Evolutionary conservation across 2,797 vertebrate genomes (phyloP).

Genomic region (Bovichtus diacanthus): DNA sequence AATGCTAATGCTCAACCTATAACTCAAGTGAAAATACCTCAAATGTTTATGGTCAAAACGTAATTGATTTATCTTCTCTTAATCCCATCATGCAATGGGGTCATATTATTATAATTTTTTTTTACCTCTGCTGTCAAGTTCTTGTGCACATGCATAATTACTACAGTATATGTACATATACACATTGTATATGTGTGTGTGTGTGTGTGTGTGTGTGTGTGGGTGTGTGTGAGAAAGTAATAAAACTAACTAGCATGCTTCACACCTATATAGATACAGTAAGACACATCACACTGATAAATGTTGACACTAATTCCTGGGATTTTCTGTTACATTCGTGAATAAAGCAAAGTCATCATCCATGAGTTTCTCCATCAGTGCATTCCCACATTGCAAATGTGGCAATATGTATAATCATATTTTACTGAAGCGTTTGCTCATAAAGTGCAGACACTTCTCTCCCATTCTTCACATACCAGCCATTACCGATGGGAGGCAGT

Average conservation of each 20-base stretch:
- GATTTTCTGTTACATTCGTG: neutral
- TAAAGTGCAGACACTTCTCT: conserved; percentile 2
- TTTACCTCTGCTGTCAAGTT: neutral
- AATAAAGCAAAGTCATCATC: neutral
- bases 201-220: too few relatives aligned
- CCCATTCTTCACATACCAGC: neutral
- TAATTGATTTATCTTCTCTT: too few relatives aligned
- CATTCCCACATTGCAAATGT: neutral
- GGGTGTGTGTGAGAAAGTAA: too few relatives aligned
- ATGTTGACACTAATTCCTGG: neutral
- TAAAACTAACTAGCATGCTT: neutral
- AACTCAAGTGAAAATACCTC: neutral
- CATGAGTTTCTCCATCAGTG: neutral
- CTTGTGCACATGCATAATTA: neutral
- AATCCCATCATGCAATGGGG: neutral
- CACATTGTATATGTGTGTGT: neutral
- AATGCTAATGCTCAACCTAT: neutral
- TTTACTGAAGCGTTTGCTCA: neutral
- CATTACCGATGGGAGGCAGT: conserved; percentile 18
- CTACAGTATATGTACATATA: neutral
- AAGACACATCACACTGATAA: neutral
- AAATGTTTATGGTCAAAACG: neutral
- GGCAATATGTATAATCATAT: neutral
- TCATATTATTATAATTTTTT: neutral
- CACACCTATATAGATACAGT: neutral